phyloP scores from a whole-genome alignment of 2,797 vertebrate species.

The Otolemur crassicaudatus region DNA sequence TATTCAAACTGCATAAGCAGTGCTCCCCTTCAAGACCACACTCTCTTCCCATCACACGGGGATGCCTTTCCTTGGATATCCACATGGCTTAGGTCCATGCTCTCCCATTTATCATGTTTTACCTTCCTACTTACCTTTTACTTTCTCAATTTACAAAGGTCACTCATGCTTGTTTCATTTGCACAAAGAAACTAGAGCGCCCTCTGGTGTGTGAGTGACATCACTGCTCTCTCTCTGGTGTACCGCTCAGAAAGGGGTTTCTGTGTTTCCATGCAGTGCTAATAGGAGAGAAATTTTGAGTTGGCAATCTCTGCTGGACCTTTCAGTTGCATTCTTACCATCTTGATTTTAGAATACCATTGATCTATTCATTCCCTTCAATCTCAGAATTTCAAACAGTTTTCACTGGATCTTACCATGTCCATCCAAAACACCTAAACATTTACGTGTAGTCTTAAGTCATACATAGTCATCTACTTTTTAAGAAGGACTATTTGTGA shows the following conservation, averaged over 20 bases:
- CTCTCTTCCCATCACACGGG: rapidly evolving
- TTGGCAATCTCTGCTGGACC: neutral
- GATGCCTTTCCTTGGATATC: neutral
- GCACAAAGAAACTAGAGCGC: neutral
- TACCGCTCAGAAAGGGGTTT: neutral
- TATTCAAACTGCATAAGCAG: neutral
- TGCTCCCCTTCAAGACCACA: neutral
- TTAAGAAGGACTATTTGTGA: neutral
- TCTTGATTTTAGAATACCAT: neutral
- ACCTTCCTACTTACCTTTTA: neutral
- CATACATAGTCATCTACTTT: neutral
- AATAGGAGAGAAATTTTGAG: neutral
- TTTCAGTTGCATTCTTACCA: neutral
- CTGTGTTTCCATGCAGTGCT: neutral
- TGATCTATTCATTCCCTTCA: neutral
- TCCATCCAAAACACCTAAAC: neutral
- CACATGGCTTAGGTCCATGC: neutral
- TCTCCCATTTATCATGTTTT: neutral
- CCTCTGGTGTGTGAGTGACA: constrained; percentile 1
- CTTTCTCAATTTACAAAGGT: neutral
- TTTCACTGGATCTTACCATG: neutral
- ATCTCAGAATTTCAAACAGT: neutral
- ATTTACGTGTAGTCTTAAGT: neutral
- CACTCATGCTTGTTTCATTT: neutral
- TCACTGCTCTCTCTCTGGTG: neutral